phyloP scores from a whole-genome alignment of 2,113 vertebrate genomes.

The Ailuropoda melanoleuca region DNA sequence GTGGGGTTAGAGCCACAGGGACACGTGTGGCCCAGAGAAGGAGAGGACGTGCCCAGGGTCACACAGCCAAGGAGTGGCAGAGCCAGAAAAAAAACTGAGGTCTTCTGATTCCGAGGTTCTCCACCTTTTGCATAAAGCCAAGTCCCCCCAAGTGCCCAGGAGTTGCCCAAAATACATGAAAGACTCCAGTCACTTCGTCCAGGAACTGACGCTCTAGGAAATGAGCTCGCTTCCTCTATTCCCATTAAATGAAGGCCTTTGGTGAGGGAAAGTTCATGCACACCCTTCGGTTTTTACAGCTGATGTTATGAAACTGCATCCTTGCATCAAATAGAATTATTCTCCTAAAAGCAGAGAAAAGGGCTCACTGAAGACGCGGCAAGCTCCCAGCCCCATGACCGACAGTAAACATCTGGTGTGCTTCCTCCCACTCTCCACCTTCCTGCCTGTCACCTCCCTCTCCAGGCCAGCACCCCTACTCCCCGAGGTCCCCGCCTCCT shows the following conservation, averaged over 20 bases:
- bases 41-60: background rate
- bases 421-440: constrained; percentile 36
- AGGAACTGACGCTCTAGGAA: background rate
- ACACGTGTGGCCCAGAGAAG: background rate
- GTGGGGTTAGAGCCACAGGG: background rate
- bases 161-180: background rate
- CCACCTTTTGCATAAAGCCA: background rate
- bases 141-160: background rate
- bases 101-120: background rate
- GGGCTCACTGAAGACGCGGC: background rate
- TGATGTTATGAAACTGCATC: background rate
- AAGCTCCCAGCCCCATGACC: background rate
- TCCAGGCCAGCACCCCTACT: rapidly evolving
- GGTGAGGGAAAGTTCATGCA: background rate
- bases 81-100: background rate
- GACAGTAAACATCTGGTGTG: background rate
- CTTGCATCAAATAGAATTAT: background rate
- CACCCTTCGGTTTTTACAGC: background rate
- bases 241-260: background rate
- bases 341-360: background rate
- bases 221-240: background rate
- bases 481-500: background rate
- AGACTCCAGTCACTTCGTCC: background rate
- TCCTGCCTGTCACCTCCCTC: background rate
- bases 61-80: background rate